Evolutionary conservation across 2,113 vertebrate genomes (phyloP).

Genomic region (Aphelocoma coerulescens): DNA sequence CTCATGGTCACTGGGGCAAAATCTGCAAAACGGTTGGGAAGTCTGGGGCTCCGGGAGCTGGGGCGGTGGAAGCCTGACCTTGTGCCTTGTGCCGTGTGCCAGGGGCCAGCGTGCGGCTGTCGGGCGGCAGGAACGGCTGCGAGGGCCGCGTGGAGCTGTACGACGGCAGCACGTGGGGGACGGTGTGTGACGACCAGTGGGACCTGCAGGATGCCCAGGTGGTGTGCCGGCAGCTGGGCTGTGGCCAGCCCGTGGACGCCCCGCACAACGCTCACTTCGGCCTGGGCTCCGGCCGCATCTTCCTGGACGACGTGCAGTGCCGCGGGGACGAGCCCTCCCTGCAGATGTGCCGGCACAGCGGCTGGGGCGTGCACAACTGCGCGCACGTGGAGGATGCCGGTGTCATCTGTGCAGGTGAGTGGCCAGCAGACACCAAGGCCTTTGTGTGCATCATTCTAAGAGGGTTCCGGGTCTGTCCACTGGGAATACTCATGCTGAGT

Average conservation of each 20-base stretch:
- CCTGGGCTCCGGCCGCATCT: not conserved
- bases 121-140: not conserved
- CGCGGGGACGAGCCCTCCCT: not conserved
- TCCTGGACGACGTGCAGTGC: not conserved
- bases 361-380: not conserved
- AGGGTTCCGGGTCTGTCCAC: too few species aligned
- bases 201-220: conserved; percentile 63
- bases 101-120: not conserved
- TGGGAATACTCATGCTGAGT: too few species aligned
- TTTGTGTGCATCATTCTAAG: too few species aligned
- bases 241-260: not conserved
- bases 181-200: not conserved
- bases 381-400: not conserved
- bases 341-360: not conserved
- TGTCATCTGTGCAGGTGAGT: not conserved
- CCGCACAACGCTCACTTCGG: not conserved
- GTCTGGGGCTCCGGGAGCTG: accelerated
- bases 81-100: too few species aligned
- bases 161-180: not conserved
- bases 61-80: accelerated
- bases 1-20: accelerated
- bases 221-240: not conserved
- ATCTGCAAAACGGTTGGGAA: too few species aligned
- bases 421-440: not conserved
- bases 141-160: not conserved